Evolutionary conservation across 2,888 invertebrate genomes (phyloP).

Genomic region (Lithophane socia): DNA sequence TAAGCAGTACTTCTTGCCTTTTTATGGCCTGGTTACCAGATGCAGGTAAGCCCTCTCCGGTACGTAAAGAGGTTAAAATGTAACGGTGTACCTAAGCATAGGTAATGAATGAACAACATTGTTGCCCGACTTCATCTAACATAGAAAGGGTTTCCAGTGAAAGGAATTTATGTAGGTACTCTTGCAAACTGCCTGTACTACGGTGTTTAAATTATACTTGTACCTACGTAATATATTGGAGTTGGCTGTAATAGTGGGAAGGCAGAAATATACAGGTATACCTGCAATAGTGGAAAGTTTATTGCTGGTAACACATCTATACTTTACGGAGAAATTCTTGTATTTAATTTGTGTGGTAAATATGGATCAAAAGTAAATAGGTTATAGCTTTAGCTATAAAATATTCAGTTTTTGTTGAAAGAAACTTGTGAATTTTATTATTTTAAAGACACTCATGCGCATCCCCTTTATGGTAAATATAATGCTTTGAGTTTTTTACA

Average conservation of each 20-base stretch:
- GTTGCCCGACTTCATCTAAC: constrained; percentile 60
- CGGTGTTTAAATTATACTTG: constrained; percentile 62
- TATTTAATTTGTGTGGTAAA: constrained; percentile 39
- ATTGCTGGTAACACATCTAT: constrained; percentile 9
- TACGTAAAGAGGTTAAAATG: constrained; percentile 63
- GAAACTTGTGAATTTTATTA: neutral
- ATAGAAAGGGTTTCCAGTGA: constrained; percentile 70
- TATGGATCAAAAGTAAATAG: neutral
- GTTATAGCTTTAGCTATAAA: neutral
- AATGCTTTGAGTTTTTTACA: neutral
- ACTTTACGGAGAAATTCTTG: constrained; percentile 41
- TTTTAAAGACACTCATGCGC: neutral
- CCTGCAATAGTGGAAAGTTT: neutral
- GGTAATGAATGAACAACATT: constrained; percentile 67
- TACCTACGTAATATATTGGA: constrained; percentile 44
- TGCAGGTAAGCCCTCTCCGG: constrained; percentile 50
- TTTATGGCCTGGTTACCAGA: constrained; percentile 53
- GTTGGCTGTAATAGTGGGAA: constrained; percentile 39
- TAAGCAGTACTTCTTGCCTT: constrained; percentile 39
- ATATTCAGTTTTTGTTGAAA: neutral
- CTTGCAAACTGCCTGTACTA: constrained; percentile 59
- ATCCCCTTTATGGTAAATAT: neutral
- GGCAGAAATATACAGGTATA: constrained; percentile 16
- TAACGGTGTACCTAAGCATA: constrained; percentile 64
- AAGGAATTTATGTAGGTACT: constrained; percentile 75